Base-by-base conservation (phyloP, 1,140 invertebrate species). In the Cydia splendana region DNA sequence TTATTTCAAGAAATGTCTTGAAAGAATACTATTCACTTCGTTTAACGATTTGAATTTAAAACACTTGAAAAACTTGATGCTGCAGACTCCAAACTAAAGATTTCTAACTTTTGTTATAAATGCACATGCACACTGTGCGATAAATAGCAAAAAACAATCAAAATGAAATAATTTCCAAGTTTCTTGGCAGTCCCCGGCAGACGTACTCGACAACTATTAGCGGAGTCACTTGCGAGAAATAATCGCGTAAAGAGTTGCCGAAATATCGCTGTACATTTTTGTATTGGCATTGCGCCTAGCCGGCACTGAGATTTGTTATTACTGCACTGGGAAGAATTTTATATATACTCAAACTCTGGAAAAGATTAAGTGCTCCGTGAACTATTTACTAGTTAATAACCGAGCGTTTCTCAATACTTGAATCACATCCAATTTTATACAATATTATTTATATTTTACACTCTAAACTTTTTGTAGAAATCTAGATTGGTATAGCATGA, bases 201-300 rank as follows among this genome's bases (percentile, higher is more conserved):
- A 71, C 24, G 67, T 71, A 71, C 67, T 71, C 67, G 7, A 62
- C 30, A 38, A 38, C 67, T 71, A 71, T 71, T 71, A 71, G 67
- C 15, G 67, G 67, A 71, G 67, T 71, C 67, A 71, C 15, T 71
- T 45, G 67, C 67, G 67, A 71, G 34, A 71, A 71, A 71, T 71
- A 71, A 71, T 38, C 67, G 67, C 57, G 57, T 62, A 18, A 71
- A 45, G 34, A 71, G 67, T 71, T 69, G 65, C 65, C 67, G 34
- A 71, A 71, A 71, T 71, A 71, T 71, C 38, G 13, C 51, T 12
- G 57, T 62, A 38, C 67, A 71, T 42, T 71, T 38, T 18, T 71
- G 67, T 71, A 71, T 71, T 71, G 67, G 67, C 67, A 71, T 71
- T 38, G 67, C 67, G 67, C 67, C 67, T 71, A 51, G 48, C 48